Base-by-base conservation (phyloP, 2,888 invertebrate species). In the Dendrolimus houi region DNA sequence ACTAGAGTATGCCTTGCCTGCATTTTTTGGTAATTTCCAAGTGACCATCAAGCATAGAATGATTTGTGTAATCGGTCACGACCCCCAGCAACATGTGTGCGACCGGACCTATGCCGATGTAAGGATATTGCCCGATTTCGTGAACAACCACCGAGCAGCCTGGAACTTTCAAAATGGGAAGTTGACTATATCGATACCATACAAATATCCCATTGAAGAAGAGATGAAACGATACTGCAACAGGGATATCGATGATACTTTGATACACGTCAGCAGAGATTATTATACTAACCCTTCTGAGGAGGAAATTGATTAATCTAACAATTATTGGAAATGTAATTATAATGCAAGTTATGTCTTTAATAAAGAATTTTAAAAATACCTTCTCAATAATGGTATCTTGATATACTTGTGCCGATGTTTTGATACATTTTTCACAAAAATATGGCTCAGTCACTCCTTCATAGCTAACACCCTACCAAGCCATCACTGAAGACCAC, bases 1-100 rank as follows among this genome's bases (percentile, higher is more conserved):
- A 10, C 14, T 58, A 6, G 55, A 52, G 1, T 58, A 58, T 14
- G 29, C 41, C 6, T 8, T 58, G 40, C 58, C 58, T 8, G 13
- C 54, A 1, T 55, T 55, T 29, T 9, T 14, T 12, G 58, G 58
- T 8, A 58, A 58, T n/a, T 58, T 58, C 9, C 55, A 58, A 29
- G 58, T 58, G 14, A 42, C 14, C 9, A 53, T 58, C 9, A 55
- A 55, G 29, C 58, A 58, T 41, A 42, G 58, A 9, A 10, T 58
- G 14, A 7, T 58, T 8, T 55, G 40, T 8, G 53, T 58, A 1
- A 10, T 55, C 14, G 58, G 55, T 1, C 58, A 58, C 17, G 55
- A 54, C 13, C 55, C 55, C 13, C 53, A 53, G 41, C 29, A 42
- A 9, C n/a, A 55, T 6, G 52, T 9, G 12, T 58, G 58, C 14